phyloP scores from a whole-genome alignment of 2,797 vertebrate species.

The Borostomias antarcticus region DNA sequence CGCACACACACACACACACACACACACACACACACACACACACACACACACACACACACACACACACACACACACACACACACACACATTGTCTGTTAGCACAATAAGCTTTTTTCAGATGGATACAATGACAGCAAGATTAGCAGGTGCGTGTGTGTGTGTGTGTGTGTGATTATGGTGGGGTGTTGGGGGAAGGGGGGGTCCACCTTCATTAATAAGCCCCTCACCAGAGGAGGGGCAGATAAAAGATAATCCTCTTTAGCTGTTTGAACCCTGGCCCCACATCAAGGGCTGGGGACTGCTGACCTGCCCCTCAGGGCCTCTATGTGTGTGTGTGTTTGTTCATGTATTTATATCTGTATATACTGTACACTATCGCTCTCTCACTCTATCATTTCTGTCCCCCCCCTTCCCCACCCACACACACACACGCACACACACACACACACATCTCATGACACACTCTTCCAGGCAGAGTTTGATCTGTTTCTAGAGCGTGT shows the following conservation, averaged over 20 bases:
- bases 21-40: slow-evolving; percentile 51
- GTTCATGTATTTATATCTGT: too few species aligned
- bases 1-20: slow-evolving; percentile 36
- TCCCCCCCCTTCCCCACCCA: neutral
- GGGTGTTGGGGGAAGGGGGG: neutral
- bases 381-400: too few species aligned
- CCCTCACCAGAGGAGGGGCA: slow-evolving; percentile 5
- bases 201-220: slow-evolving; percentile 9
- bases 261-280: slow-evolving; percentile 35
- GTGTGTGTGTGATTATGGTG: slow-evolving; percentile 8
- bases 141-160: slow-evolving; percentile 36
- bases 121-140: slow-evolving; percentile 51
- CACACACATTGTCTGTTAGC: slow-evolving; percentile 42
- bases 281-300: slow-evolving; percentile 32
- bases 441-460: neutral
- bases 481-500: neutral
- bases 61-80: slow-evolving; percentile 33
- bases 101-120: slow-evolving; percentile 47
- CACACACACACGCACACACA: neutral
- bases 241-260: slow-evolving; percentile 39
- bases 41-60: slow-evolving; percentile 33
- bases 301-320: too few species aligned
- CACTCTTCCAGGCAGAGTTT: neutral
- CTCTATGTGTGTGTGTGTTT: too few species aligned
- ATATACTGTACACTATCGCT: too few species aligned